Percentiles rank a stretch among this genome's conserved stretches.
phyloP scores from a whole-genome alignment of 1,140 invertebrate genomes.

The Amphibalanus amphitrite region DNA sequence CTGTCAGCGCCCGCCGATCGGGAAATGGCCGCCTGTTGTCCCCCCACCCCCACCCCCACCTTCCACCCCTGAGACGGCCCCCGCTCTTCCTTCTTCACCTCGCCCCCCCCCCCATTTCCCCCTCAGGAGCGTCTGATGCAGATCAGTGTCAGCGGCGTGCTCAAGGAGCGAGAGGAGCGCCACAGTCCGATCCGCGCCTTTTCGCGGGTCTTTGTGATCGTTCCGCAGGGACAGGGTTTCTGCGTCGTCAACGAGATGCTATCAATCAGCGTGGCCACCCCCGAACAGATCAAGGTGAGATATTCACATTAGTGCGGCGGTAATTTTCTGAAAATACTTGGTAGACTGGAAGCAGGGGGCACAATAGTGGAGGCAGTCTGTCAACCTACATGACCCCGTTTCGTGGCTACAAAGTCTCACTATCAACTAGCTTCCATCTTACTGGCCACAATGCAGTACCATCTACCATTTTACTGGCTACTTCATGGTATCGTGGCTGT shows the following conservation, averaged over 20 bases:
- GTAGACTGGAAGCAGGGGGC: not conserved
- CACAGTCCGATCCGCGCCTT: slow-evolving; percentile 53
- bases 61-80: no score
- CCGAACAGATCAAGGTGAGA: slow-evolving; percentile 42
- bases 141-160: slow-evolving; percentile 48
- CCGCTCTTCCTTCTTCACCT: no score
- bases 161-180: slow-evolving; percentile 43
- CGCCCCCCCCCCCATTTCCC: no score
- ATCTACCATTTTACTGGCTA: slow-evolving; percentile 1
- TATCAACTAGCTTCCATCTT: no score
- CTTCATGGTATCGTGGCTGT: slow-evolving; percentile 13
- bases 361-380: not conserved
- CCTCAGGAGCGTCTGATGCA: no score
- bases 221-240: slow-evolving; percentile 53
- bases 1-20: no score
- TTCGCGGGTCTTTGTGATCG: slow-evolving; percentile 57
- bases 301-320: not conserved
- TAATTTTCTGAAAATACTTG: not conserved
- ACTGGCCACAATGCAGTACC: no score
- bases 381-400: not conserved
- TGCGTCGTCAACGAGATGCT: slow-evolving; percentile 72
- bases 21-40: no score
- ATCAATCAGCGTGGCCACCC: slow-evolving; percentile 50
- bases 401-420: slow-evolving; percentile 10
- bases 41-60: no score